Conservation (phyloP, 2,113 vertebrate genomes). For the Microtus richardsoni region DNA sequence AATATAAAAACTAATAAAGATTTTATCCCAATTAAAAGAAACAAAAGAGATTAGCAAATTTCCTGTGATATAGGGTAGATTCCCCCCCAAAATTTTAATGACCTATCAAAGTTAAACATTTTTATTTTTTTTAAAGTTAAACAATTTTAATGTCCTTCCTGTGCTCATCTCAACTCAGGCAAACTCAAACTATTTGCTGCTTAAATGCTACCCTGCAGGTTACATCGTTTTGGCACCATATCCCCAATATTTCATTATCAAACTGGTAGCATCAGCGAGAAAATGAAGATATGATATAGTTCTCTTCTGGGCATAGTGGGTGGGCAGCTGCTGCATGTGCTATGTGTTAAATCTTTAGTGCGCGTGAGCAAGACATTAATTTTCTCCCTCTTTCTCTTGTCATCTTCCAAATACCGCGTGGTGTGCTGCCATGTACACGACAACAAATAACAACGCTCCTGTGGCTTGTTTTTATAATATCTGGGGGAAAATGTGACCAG, state of each 20-base stretch:
- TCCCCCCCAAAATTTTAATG: background rate
- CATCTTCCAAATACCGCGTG: background rate
- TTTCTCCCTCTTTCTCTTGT: background rate
- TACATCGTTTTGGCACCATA: background rate
- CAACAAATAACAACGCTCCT: background rate
- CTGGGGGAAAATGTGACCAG: background rate
- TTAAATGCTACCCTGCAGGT: background rate
- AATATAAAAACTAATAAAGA: slow-evolving; percentile 37
- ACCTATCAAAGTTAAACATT: background rate
- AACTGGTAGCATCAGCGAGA: background rate
- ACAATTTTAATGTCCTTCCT: background rate
- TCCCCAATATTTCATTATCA: background rate
- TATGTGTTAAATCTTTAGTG: background rate
- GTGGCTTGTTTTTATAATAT: background rate
- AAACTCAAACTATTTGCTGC: slow-evolving; percentile 5
- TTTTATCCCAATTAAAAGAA: slow-evolving; percentile 22
- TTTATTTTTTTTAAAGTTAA: background rate
- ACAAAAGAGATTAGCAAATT: background rate
- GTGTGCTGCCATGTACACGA: background rate
- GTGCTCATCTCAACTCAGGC: background rate
- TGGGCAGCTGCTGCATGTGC: background rate
- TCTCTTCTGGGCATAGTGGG: background rate
- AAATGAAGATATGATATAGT: background rate
- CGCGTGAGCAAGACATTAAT: background rate
- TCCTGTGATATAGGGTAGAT: background rate